phyloP scores from a whole-genome alignment of 2,797 vertebrate species.

The Otus scops region DNA sequence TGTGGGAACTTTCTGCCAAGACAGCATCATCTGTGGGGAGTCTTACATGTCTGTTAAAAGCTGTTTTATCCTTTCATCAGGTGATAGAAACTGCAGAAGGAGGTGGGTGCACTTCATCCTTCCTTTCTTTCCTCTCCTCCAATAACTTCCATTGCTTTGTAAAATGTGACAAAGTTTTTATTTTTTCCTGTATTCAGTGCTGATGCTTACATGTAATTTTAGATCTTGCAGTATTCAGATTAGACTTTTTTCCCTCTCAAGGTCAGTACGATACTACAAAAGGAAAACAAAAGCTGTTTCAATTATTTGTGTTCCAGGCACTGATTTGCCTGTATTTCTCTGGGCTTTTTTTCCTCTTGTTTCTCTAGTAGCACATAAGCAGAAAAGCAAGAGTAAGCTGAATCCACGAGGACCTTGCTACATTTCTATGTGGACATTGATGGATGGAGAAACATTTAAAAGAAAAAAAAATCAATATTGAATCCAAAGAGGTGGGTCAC shows the following conservation, averaged over 20 bases:
- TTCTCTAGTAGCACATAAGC: neutral
- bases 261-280: neutral
- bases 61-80: neutral
- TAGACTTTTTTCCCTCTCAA: neutral
- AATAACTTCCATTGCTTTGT: neutral
- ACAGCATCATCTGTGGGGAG: neutral
- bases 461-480: neutral
- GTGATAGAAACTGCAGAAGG: neutral
- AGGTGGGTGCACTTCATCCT: neutral
- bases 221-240: neutral
- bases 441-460: neutral
- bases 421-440: neutral
- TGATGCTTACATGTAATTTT: neutral
- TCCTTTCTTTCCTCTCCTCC: neutral
- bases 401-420: neutral
- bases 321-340: neutral
- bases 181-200: neutral
- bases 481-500: neutral
- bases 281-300: neutral
- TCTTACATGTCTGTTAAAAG: neutral
- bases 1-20: neutral
- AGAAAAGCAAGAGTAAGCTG: neutral
- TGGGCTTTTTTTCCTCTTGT: neutral
- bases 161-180: neutral
- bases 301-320: neutral